Base-by-base conservation (phyloP, 2,797 vertebrate species). In the Lycodopsis pacificus region DNA sequence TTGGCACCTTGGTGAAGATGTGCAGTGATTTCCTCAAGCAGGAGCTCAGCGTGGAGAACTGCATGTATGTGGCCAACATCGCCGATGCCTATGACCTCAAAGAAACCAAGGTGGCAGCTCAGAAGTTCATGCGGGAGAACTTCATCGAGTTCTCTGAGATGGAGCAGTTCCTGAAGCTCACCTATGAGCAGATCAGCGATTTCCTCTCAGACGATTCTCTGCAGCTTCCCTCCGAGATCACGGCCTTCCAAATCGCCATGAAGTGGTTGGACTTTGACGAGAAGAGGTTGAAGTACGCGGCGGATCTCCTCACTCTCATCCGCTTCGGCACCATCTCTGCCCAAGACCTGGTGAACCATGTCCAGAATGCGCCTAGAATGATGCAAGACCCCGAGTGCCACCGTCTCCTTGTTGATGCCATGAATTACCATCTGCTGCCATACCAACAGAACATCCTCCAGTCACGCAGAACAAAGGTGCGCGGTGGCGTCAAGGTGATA, bases 61-160 rank as follows among this genome's bases (percentile, higher is more conserved):
- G 98, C 83, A 99, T 99, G 97, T 99, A 99, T 0, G 86, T 99
- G 59, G 97, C 95, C 79, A 99, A 99, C 86, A 98, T 99, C 22
- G 97, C 98, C 6, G 97, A 98, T 87, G 98, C 98, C 2, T 99
- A 99, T 0, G 94, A 95, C 90, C 96, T 99, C 49, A 99, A 97
- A 91, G 95, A 95, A 59, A 97, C 97, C 54, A 99, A 98, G 83
- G 95, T 95, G 74, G 96, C 97, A 0, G 93, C 97, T 0, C 98
- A 99, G 88, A 99, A 97, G 93, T 99, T 98, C 87, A 99, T 99
- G 94, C 93, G 96, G 77, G 98, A 98, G 88, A 99, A 99, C 93
- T 99, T 99, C 90, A 98, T 99, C 0, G 98, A 99, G 90, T 99
- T 99, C 92, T 97, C 98, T 20, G 98, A 99, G 93, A 99, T 98